Evolutionary conservation across 1,140 invertebrate genomes (phyloP).

Genomic region (Telenomus remus): DNA sequence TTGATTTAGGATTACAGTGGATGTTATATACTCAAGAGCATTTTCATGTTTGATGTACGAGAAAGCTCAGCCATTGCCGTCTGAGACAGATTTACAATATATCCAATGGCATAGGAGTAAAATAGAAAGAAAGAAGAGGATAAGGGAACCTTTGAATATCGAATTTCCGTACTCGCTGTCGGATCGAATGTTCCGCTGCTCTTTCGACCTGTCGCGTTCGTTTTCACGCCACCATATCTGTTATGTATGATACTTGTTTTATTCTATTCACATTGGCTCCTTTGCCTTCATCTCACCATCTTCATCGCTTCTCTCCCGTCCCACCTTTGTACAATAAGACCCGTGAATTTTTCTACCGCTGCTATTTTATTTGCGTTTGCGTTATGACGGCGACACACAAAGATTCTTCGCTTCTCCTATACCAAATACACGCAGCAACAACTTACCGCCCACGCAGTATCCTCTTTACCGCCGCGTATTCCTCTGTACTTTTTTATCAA

Average conservation of each 20-base stretch:
- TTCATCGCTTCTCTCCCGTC: slow-evolving; percentile 26
- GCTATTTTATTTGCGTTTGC: slow-evolving; percentile 39
- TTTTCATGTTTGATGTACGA: slow-evolving; percentile 57
- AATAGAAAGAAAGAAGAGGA: slow-evolving; percentile 61
- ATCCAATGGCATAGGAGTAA: slow-evolving; percentile 58
- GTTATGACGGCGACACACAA: slow-evolving; percentile 40
- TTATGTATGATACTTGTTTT: slow-evolving; percentile 55
- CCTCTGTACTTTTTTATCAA: slow-evolving; percentile 45
- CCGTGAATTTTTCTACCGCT: slow-evolving; percentile 26
- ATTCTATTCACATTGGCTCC: slow-evolving; percentile 49
- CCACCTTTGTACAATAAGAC: slow-evolving; percentile 34
- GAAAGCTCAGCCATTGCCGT: slow-evolving; percentile 48
- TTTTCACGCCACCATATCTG: slow-evolving; percentile 54
- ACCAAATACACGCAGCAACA: slow-evolving; percentile 47
- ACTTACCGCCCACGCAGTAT: slow-evolving; percentile 26
- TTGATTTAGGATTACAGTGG: slow-evolving; percentile 53
- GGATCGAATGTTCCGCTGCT: slow-evolving; percentile 55
- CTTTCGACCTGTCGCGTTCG: slow-evolving; percentile 57
- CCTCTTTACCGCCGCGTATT: slow-evolving; percentile 23
- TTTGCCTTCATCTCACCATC: slow-evolving; percentile 2
- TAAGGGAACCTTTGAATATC: slow-evolving; percentile 66
- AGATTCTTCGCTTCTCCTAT: slow-evolving; percentile 25
- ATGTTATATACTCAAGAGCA: slow-evolving; percentile 53
- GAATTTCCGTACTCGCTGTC: slow-evolving; percentile 65
- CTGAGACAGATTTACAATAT: slow-evolving; percentile 65